These are phyloP conservation scores for Diachrysia chrysitis DNA, from an alignment of 2,888 invertebrate genomes.

Conservation along the genomic window DNA sequence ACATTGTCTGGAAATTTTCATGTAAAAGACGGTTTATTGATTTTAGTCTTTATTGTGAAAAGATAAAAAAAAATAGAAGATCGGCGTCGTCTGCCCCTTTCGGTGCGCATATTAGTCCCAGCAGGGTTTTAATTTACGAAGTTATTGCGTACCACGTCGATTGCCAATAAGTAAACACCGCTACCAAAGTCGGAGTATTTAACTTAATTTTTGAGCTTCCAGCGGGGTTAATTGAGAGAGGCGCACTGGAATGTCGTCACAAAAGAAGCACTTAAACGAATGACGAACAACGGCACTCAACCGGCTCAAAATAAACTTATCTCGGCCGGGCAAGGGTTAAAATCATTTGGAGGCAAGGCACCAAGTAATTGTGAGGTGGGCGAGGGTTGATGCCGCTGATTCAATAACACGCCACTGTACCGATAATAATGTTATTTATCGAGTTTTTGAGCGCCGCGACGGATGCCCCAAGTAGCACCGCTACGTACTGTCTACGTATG, in stretches of 20 bases:
- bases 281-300: constrained; percentile 80
- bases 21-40: constrained; percentile 42
- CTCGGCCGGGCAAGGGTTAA: constrained; percentile 87
- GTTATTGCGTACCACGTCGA: constrained; percentile 79
- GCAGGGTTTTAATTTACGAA: constrained; percentile 79
- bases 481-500: constrained; percentile 22
- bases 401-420: constrained; percentile 83
- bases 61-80: constrained; percentile 37
- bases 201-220: constrained; percentile 89
- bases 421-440: constrained; percentile 82
- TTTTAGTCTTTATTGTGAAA: constrained; percentile 27
- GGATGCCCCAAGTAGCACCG: constrained; percentile 61
- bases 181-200: constrained; percentile 83
- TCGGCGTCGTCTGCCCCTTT: constrained; percentile 43
- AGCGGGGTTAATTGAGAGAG: constrained; percentile 84
- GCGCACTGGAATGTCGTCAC: constrained; percentile 85
- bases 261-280: constrained; percentile 89
- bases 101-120: constrained; percentile 67
- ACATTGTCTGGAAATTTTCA: constrained; percentile 6
- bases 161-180: constrained; percentile 86
- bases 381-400: constrained; percentile 80
- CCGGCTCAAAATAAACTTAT: constrained; percentile 89
- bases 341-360: constrained; percentile 81
- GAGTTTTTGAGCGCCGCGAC: constrained; percentile 78
- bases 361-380: constrained; percentile 82